Evolutionary conservation across 2,113 vertebrate genomes (phyloP), one percentile per base, ranked within the genome.

Genomic region (Okapia johnstoni): DNA sequence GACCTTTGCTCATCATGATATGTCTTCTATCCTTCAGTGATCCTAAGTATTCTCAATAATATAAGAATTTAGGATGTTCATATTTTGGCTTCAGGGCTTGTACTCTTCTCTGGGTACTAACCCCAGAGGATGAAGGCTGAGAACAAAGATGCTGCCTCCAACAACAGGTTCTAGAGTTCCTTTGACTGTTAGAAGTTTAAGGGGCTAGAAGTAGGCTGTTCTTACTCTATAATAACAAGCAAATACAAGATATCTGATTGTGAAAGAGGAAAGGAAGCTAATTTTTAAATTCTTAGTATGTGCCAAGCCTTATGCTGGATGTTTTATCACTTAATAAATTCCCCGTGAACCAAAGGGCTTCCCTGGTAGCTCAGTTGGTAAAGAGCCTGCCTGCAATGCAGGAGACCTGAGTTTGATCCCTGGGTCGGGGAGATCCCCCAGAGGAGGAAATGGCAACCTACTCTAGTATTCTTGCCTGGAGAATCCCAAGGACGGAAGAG

Each of bases 221-320:
- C 43, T 43, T 92, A 50, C 58, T 92, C 11, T 73, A 26, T 94
- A 76, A 28, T 61, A 48, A 86, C 40, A 10, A 46, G 25, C 7
- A 83, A 79, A 84, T 57, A 28, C 23, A 40, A 92, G 11, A 90
- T 3, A 54, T 55, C 13, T 84, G 50, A 23, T 52, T 81, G 92
- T 90, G 16, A 95, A 93, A 70, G 15, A 92, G 85, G 46, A 93
- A 60, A 85, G 36, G n/a, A 94, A 91, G 48, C 77, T 80, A 80
- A 85, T 79, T 90, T 92, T 92, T n/a, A 85, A 85, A 48, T 63
- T 92, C 23, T 94, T 61, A 57, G 21, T 70, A 46, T 93, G 23
- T 88, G 16, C 17, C 36, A 52, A 58, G 6, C 2, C 7, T 21
- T 70, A n/a, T 7, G 55, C 28, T n/a, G 48, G 40, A 33, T 40